These are phyloP conservation scores for Xiphorhynchus erythropygius DNA, from an alignment of 2,797 vertebrate species.

Conservation along the genomic window DNA sequence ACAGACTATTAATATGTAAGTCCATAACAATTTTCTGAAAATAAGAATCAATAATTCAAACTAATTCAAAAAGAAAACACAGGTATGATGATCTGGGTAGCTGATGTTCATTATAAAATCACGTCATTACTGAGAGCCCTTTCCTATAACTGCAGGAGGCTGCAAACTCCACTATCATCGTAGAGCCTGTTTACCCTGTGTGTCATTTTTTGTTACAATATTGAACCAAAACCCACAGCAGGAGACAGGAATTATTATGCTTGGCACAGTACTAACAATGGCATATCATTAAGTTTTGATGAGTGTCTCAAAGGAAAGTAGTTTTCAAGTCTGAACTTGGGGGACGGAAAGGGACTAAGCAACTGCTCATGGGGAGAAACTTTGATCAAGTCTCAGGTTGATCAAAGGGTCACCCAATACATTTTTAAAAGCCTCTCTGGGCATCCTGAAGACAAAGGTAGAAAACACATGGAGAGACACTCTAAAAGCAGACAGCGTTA, in stretches of 20 bases:
- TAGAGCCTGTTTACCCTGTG: not conserved
- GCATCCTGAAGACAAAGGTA: slow-evolving; percentile 9
- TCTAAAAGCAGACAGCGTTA: not conserved
- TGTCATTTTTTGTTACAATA: not conserved
- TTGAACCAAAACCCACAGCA: not conserved
- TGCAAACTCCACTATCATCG: not conserved
- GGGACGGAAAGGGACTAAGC: not conserved
- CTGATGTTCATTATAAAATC: not conserved
- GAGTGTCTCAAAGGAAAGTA: slow-evolving; percentile 9
- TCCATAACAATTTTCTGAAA: not conserved
- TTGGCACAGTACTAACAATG: slow-evolving; percentile 8
- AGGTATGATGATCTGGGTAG: not conserved
- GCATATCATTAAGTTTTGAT: slow-evolving; percentile 18
- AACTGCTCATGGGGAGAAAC: not conserved
- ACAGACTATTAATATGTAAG: not conserved
- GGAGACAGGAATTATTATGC: slow-evolving; percentile 32
- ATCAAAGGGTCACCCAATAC: slow-evolving; percentile 47
- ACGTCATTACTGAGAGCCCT: not conserved
- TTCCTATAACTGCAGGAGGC: not conserved
- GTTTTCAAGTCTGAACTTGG: slow-evolving; percentile 14
- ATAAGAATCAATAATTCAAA: not conserved
- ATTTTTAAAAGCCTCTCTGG: not conserved
- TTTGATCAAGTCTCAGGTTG: slow-evolving; percentile 30
- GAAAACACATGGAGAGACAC: not conserved
- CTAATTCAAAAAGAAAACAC: not conserved